phyloP scores from a whole-genome alignment of 2,113 vertebrate genomes.

The Acanthochromis polyacanthus region DNA sequence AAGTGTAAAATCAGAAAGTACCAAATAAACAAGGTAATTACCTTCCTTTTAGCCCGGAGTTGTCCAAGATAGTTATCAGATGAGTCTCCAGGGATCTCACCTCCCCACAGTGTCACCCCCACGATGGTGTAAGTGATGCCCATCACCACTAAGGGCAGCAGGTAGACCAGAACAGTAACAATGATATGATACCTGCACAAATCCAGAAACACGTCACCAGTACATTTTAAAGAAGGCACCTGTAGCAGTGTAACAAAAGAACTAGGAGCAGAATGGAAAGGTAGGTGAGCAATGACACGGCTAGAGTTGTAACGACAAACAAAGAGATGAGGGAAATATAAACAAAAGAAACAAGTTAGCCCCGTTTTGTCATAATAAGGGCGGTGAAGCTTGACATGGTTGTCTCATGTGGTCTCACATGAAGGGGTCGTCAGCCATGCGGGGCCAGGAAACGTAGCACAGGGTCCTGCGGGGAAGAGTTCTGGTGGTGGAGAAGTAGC shows the following conservation, averaged over 20 bases:
- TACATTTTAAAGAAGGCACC: conserved; percentile 39
- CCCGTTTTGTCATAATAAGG: no score
- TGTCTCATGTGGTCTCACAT: conserved; percentile 85
- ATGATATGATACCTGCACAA: conserved; percentile 95
- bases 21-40: conserved; percentile 63
- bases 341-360: no score
- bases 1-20: background rate
- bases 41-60: conserved; percentile 96
- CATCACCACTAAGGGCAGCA: conserved; percentile 95
- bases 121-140: conserved; percentile 95
- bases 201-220: conserved; percentile 88
- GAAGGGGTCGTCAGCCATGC: conserved; percentile 88
- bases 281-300: background rate
- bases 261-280: background rate
- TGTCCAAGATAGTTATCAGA: conserved; percentile 94
- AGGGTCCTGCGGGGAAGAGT: conserved; percentile 90
- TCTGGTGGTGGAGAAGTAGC: conserved; percentile 93
- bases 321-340: no score
- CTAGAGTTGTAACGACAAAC: background rate
- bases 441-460: conserved; percentile 96
- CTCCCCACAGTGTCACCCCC: conserved; percentile 95
- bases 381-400: no score
- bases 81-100: conserved; percentile 94
- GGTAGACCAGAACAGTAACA: conserved; percentile 92
- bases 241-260: background rate